phyloP scores from a whole-genome alignment of 1,140 invertebrate species.

The Luehdorfia chinensis region DNA sequence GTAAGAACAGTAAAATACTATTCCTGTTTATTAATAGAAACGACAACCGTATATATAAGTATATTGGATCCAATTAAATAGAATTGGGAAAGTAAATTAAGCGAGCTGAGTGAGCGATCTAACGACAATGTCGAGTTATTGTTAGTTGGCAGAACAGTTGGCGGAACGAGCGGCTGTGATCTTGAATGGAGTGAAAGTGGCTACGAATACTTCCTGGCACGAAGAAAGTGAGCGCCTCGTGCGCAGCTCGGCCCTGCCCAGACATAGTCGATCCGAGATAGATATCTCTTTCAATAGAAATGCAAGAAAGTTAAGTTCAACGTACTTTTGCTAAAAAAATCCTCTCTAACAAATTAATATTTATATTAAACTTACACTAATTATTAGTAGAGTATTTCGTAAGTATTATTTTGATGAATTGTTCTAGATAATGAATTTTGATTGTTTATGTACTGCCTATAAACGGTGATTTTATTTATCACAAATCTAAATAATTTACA shows the following conservation, averaged over 20 bases:
- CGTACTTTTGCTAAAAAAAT: constrained; percentile 15
- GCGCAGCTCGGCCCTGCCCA: constrained; percentile 46
- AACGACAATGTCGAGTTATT: constrained; percentile 49
- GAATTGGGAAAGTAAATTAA: neutral
- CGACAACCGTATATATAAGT: no score
- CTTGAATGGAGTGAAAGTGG: constrained; percentile 74
- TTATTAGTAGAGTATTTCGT: no score
- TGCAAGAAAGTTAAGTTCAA: constrained; percentile 55
- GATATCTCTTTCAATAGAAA: constrained; percentile 58
- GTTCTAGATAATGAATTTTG: no score
- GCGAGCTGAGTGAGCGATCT: neutral
- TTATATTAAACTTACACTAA: no score
- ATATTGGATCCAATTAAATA: neutral
- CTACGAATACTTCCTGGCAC: constrained; percentile 64
- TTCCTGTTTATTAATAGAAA: no score
- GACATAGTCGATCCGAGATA: constrained; percentile 36
- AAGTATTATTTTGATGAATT: no score
- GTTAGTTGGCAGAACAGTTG: constrained; percentile 38
- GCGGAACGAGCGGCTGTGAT: constrained; percentile 53
- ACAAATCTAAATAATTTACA: no score
- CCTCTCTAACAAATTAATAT: no score
- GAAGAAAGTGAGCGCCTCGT: constrained; percentile 64
- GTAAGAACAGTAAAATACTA: no score
- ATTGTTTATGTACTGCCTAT: no score
- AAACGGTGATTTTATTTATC: no score